phyloP scores from a whole-genome alignment of 2,797 vertebrate species.

The Hyperoplus lanceolatus region DNA sequence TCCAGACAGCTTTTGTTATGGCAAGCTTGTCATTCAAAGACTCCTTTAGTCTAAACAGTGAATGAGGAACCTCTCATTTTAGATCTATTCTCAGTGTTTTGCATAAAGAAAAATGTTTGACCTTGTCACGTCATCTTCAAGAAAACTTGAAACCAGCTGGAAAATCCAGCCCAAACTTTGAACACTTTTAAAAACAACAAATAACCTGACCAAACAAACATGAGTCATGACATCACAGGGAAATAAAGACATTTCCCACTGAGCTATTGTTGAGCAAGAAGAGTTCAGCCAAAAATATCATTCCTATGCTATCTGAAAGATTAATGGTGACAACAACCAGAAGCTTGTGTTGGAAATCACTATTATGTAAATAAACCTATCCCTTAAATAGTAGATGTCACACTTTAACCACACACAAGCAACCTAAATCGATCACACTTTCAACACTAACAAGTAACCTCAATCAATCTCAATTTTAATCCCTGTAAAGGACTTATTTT shows the following conservation, averaged over 20 bases:
- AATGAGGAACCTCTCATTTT: slow-evolving; percentile 48
- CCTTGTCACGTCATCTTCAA: slow-evolving; percentile 15
- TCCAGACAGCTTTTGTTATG: slow-evolving; percentile 52
- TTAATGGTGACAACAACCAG: not conserved
- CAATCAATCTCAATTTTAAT: too few relatives aligned
- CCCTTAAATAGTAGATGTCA: not conserved
- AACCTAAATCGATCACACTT: not conserved
- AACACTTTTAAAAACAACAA: not conserved
- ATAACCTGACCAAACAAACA: not conserved
- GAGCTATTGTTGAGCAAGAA: not conserved
- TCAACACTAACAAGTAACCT: too few relatives aligned
- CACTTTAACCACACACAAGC: not conserved
- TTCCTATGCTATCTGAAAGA: slow-evolving; percentile 9
- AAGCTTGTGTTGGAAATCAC: not conserved
- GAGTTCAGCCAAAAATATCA: slow-evolving; percentile 2
- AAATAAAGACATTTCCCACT: not conserved
- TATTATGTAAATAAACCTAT: not conserved
- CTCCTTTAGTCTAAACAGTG: slow-evolving; percentile 51
- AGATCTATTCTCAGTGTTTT: slow-evolving; percentile 36
- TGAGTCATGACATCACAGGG: not conserved
- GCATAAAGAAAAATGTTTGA: slow-evolving; percentile 15
- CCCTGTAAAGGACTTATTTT: too few relatives aligned
- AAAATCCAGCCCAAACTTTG: not conserved
- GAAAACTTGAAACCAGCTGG: not conserved
- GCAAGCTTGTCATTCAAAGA: slow-evolving; percentile 53